Base-by-base conservation (phyloP, 2,797 vertebrate genomes). In the Taenioides sp. region DNA sequence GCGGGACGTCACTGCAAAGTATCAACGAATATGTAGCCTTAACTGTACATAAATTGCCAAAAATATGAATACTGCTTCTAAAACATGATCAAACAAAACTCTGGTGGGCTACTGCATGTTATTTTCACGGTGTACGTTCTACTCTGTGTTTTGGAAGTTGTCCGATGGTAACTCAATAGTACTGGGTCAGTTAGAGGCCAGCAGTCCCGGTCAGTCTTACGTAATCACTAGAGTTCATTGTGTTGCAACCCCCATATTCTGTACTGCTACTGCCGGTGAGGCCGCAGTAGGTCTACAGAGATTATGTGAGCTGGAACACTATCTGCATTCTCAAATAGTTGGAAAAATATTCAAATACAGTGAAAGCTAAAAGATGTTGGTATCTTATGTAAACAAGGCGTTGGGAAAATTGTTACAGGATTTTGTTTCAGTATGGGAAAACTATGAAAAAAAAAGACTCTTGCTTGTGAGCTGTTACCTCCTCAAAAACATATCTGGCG, bases 161-260 rank as follows among this genome's bases (percentile, higher is more conserved):
- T 22, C 10, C 9, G 3, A 55, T 12, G 54, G 54, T 55, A 55
- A 23, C 75, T 67, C 28, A 14, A 67, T 70, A 65, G 20, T 12
- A 17, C 28, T 17, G n/a, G 23, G 69, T 84, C 80, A 73, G 25
- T 28, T 54, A 71, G 75, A 58, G 83, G 70, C 77, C 25, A 7
- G 20, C 25, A 73, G 57, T 70, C 11, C 0, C 1, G 65, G 72
- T 84, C 72, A 82, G 70, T 71, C 70, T 88, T 86, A 79, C 60
- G 67, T 69, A 85, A 90, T 57, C 3, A 43, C 76, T 70, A 83
- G 63, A 20, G 69, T 71, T 14, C 23, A 70, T 64, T 75, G 55
- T 67, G 37, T 11, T 28, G 17, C 82, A 72, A 25, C 61, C 69
- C 43, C 73, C 70, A 65, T 69, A 43, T 47, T 50, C 4, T 62